Base-by-base conservation (phyloP, 30 jellyfish, hydroid and myxozoan genomes). In the Pseudorhiza aurosa region DNA sequence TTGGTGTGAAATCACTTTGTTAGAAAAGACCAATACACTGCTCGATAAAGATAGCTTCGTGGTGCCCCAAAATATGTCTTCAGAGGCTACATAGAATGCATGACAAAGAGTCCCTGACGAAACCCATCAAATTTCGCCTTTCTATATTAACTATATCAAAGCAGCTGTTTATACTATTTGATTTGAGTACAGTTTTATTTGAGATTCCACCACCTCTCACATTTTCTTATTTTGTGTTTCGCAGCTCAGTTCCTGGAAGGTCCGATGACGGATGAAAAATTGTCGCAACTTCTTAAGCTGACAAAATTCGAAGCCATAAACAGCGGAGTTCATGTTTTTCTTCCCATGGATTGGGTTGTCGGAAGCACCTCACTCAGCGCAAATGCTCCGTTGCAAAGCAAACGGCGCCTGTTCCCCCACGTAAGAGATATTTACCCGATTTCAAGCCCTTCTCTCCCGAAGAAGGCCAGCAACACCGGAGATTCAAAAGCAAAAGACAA, bases 291-390 rank as follows among this genome's bases (percentile, higher is more conserved):
- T 43, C 18, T 64, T 2, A 91, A 82, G 43, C 72, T 89, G 12
- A 89, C 91, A 14, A 83, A 50, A 12, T 91, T 77, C 42, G 89
- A 76, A 33, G 92, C 95, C 12, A 92, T 91, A 21, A 58, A 53
- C 24, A 76, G 57, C 26, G 96, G 98, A 35, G 88, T 95, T 21
- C 90, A 91, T 29, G 47, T 85, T 27, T 72, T 79, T 26, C 80
- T 58, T 22, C 98, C 98, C 2, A 81, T 91, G 68, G 87, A 91
- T 62, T 91, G 98, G 98, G 75, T 57, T 40, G 95, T 85, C 28
- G 91, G 88, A 30, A 53, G 84, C 29, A 45, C 93, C 11, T 28
- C 85, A 14, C 72, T 49, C 35, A 47, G 75, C 56, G 78, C 73
- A 33, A 81, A 81, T 39, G 78, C 77, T 3, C 93, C 75, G 44